phyloP scores from a whole-genome alignment of 2,797 vertebrate genomes.

The Rachycentron canadum region DNA sequence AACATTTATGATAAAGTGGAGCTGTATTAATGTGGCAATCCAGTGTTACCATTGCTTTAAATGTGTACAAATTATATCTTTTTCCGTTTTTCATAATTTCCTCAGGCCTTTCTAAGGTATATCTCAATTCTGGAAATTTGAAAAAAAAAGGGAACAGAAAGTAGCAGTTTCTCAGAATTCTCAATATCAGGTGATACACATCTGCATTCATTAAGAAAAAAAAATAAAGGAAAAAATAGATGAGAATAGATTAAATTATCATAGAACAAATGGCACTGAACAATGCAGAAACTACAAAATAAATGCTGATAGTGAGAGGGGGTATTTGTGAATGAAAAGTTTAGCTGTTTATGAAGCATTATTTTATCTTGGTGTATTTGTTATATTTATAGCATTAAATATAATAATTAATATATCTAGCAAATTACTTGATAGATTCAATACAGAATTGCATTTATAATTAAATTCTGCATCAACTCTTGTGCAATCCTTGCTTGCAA shows the following conservation, averaged over 20 bases:
- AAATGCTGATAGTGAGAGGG: too few species aligned
- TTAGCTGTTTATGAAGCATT: neutral
- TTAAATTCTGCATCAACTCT: neutral
- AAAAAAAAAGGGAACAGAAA: slow-evolving; percentile 39
- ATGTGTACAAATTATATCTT: neutral
- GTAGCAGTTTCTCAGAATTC: neutral
- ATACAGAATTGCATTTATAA: neutral
- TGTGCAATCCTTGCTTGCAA: slow-evolving; percentile 5
- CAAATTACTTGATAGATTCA: neutral
- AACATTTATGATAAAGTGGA: neutral
- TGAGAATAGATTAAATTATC: too few species aligned
- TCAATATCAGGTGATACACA: neutral
- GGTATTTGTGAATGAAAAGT: too few species aligned
- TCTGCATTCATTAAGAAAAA: neutral
- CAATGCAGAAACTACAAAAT: too few species aligned
- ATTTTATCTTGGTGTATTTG: neutral
- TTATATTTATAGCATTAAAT: neutral
- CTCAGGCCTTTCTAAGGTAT: neutral
- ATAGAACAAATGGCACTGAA: too few species aligned
- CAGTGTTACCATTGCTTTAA: neutral
- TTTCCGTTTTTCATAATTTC: neutral
- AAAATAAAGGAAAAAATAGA: neutral
- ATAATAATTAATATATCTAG: neutral
- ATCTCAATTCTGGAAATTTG: neutral
- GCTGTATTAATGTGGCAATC: too few species aligned